These are phyloP conservation scores for Timema podura DNA, from an alignment of 2,888 invertebrate genomes.

Conservation along the genomic window DNA sequence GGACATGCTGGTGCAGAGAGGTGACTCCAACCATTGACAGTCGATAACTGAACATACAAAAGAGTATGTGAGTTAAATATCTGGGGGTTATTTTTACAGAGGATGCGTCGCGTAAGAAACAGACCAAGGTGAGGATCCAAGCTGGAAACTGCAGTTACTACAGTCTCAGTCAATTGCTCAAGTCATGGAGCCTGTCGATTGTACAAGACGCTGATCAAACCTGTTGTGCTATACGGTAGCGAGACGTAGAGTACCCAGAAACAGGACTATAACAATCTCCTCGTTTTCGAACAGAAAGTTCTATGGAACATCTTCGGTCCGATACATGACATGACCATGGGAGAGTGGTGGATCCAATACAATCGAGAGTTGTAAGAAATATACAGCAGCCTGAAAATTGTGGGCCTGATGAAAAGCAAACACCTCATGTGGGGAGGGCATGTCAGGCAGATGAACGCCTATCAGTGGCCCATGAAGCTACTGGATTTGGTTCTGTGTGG, in stretches of 20 bases:
- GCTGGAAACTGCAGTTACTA: no score
- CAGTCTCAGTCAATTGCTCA: background rate
- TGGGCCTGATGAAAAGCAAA: background rate
- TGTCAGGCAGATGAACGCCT: background rate
- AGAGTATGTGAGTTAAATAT: no score
- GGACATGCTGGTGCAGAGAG: no score
- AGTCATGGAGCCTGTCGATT: background rate
- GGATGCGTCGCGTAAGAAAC: no score
- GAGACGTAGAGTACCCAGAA: slow-evolving; percentile 12
- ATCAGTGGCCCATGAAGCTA: background rate
- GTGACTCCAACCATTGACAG: no score
- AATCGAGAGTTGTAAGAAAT: background rate
- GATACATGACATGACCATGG: background rate
- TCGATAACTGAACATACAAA: no score
- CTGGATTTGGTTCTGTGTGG: background rate
- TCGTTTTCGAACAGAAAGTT: slow-evolving; percentile 5
- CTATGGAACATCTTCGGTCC: slow-evolving; percentile 2
- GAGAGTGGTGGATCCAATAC: background rate
- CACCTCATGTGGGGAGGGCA: background rate
- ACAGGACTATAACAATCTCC: background rate
- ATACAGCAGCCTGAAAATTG: background rate
- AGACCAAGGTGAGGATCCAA: no score
- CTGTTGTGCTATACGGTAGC: background rate
- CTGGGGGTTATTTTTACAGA: no score
- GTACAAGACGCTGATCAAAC: background rate